phyloP scores from a whole-genome alignment of 2,888 invertebrate species.

The Crossocerus cetratus region DNA sequence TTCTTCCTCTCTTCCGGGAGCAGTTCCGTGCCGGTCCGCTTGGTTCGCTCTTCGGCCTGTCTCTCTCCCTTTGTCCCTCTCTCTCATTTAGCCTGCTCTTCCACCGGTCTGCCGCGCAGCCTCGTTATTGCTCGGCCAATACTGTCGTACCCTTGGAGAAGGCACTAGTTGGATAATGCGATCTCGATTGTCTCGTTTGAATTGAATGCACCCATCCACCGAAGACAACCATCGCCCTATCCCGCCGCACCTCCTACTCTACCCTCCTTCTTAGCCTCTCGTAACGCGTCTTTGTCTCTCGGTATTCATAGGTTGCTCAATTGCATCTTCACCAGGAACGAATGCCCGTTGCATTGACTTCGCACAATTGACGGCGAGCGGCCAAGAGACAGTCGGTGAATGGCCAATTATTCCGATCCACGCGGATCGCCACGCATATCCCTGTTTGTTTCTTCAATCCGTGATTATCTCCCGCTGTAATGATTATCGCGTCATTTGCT shows the following conservation, averaged over 20 bases:
- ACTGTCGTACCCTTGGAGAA: conserved; percentile 38
- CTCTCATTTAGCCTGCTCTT: too few relatives aligned
- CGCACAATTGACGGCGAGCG: neutral
- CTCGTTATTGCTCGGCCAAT: conserved; percentile 42
- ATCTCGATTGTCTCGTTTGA: conserved; percentile 45
- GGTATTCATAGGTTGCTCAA: neutral
- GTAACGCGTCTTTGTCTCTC: too few relatives aligned
- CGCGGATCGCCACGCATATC: neutral
- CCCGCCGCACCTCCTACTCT: neutral
- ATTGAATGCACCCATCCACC: conserved; percentile 26
- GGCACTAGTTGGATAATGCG: conserved; percentile 34
- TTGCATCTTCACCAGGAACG: neutral
- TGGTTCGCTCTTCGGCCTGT: too few relatives aligned
- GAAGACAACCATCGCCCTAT: conserved; percentile 3
- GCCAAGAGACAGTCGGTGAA: neutral
- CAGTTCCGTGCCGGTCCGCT: too few relatives aligned
- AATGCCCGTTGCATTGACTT: conserved; percentile 2
- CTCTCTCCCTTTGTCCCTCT: too few relatives aligned
- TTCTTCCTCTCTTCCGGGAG: too few relatives aligned
- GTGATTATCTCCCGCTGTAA: neutral
- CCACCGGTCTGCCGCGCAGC: neutral
- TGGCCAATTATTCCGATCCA: neutral
- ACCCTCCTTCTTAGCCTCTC: conserved; percentile 2
- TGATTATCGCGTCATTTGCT: neutral
- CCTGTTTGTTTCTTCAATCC: neutral